These are phyloP conservation scores for Tipula unca DNA, from an alignment of 2,888 invertebrate species.

Conservation along the genomic window DNA sequence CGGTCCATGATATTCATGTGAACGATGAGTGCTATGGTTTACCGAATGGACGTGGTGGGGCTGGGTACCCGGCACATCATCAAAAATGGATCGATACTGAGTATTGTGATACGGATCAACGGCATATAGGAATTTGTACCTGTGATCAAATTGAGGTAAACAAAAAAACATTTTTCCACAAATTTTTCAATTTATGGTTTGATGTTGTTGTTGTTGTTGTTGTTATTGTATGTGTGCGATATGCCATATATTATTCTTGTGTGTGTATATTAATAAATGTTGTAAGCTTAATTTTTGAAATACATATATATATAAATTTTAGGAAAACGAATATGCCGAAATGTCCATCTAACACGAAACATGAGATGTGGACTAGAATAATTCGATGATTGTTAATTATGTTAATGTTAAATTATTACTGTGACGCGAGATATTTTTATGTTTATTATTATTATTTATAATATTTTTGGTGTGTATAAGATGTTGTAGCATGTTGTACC, in stretches of 20 bases:
- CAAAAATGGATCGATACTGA: conserved; percentile 39
- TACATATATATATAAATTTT: neutral
- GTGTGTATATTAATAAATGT: neutral
- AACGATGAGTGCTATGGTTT: conserved; percentile 25
- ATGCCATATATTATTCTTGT: neutral
- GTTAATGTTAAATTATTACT: neutral
- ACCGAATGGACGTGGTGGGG: conserved; percentile 31
- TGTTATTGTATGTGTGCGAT: neutral
- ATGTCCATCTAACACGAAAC: neutral
- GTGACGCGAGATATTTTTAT: neutral
- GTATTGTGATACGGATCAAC: conserved; percentile 37
- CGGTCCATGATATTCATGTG: neutral
- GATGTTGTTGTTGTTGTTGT: neutral
- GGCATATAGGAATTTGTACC: conserved; percentile 35
- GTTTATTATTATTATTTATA: too few relatives aligned
- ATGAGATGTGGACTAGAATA: neutral
- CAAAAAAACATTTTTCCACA: neutral
- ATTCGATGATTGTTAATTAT: neutral
- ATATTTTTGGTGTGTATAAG: neutral
- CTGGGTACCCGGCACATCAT: neutral
- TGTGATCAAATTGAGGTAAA: conserved; percentile 43
- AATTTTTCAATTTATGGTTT: neutral
- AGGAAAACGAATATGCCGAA: neutral
- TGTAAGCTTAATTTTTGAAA: neutral
- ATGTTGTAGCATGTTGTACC: neutral